Evolutionary conservation across 2,113 vertebrate genomes (phyloP).

Genomic region (Etheostoma cragini): DNA sequence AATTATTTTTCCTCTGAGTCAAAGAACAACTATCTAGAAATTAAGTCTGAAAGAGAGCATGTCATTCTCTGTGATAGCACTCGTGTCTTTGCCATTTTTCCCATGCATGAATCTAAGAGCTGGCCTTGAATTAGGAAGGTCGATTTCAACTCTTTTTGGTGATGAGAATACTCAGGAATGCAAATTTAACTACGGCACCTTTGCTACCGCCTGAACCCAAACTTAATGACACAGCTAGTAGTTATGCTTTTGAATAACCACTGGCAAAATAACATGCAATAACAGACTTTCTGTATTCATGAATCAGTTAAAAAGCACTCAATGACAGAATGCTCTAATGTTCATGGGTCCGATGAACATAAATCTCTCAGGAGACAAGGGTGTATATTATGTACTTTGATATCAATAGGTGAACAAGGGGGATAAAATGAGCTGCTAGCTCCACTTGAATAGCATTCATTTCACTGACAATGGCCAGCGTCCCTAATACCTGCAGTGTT

Average conservation of each 20-base stretch:
- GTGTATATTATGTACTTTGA: constrained; percentile 73
- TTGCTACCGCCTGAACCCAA: constrained; percentile 27
- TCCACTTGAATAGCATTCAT: constrained; percentile 77
- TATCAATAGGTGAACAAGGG: constrained; percentile 77
- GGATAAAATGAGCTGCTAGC: constrained; percentile 79
- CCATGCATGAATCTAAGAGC: constrained; percentile 62
- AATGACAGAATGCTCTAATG: constrained; percentile 45
- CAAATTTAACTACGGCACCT: constrained; percentile 37
- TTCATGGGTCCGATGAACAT: constrained; percentile 65
- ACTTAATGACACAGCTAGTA: constrained; percentile 48
- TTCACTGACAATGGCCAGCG: constrained; percentile 80
- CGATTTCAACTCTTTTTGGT: constrained; percentile 52
- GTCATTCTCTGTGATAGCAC: constrained; percentile 65
- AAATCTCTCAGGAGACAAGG: constrained; percentile 67
- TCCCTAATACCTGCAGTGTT: constrained; percentile 81
- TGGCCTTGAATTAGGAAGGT: constrained; percentile 65
- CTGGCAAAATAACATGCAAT: constrained; percentile 57
- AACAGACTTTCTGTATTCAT: constrained; percentile 54
- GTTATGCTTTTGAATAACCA: constrained; percentile 60
- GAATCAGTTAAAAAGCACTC: constrained; percentile 44
- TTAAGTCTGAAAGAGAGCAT: constrained; percentile 59
- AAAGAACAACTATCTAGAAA: constrained; percentile 46
- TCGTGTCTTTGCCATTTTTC: constrained; percentile 62
- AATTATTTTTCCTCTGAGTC: constrained; percentile 45
- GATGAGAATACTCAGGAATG: constrained; percentile 39